Conservation (phyloP, 2,797 vertebrate genomes). For the Oreonectes daqikongensis region DNA sequence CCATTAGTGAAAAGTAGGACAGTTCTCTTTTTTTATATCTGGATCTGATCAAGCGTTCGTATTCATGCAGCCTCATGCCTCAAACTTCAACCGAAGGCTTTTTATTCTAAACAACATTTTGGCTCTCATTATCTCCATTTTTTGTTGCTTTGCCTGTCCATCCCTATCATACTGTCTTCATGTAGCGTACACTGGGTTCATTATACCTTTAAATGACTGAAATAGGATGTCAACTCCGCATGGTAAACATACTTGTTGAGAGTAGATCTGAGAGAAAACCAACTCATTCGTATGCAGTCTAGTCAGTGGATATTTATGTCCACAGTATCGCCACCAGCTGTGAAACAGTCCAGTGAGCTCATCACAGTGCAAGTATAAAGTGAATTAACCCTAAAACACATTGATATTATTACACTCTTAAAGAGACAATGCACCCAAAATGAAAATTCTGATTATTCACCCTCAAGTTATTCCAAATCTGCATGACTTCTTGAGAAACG, state of each 20-base stretch:
- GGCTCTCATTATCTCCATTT: conserved; percentile 43
- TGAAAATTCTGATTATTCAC: background rate
- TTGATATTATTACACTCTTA: background rate
- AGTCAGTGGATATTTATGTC: conserved; percentile 25
- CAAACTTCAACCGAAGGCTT: conserved; percentile 19
- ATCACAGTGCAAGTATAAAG: conserved; percentile 1
- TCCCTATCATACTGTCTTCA: conserved; percentile 58
- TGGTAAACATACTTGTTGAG: conserved; percentile 20
- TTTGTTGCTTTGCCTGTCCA: conserved; percentile 25
- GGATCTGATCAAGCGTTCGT: conserved; percentile 53
- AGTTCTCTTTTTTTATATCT: conserved; percentile 70
- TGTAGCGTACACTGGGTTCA: conserved; percentile 1
- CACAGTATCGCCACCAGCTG: conserved; percentile 29
- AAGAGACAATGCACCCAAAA: background rate
- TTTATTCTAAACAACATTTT: conserved; percentile 17
- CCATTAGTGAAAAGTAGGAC: conserved; percentile 76
- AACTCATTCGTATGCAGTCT: conserved; percentile 6
- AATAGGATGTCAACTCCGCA: conserved; percentile 27
- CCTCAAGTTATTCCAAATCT: too few relatives aligned
- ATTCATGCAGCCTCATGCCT: conserved; percentile 31
- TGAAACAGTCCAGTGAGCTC: conserved; percentile 22
- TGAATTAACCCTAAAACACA: conserved; percentile 3
- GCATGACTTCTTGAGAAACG: too few relatives aligned
- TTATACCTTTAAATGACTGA: conserved; percentile 17
- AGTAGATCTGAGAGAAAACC: conserved; percentile 24